Evolutionary conservation across 2,888 invertebrate genomes (phyloP).

Genomic region (Terebella lapidaria): DNA sequence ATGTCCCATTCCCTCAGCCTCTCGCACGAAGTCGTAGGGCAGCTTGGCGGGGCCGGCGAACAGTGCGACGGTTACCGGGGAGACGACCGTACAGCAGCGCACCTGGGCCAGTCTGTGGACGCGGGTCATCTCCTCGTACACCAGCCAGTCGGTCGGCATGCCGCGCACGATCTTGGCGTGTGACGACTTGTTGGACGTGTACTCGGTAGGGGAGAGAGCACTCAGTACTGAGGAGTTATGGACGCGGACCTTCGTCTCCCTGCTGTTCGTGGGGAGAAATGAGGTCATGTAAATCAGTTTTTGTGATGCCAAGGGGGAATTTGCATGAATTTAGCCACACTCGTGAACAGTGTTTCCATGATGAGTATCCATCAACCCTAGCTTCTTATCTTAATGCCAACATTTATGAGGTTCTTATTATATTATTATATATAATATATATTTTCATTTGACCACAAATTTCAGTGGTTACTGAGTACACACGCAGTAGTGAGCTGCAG

Average conservation of each 20-base stretch:
- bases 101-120: conserved; percentile 60
- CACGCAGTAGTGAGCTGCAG: conserved; percentile 30
- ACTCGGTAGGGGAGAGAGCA: conserved; percentile 34
- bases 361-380: too few relatives aligned
- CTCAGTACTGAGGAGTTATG: conserved; percentile 63
- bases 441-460: too few relatives aligned
- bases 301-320: too few relatives aligned
- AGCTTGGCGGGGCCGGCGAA: conserved; percentile 69
- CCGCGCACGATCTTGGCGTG: conserved; percentile 28
- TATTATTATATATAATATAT: too few relatives aligned
- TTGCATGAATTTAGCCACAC: too few relatives aligned
- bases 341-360: too few relatives aligned
- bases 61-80: conserved; percentile 74
- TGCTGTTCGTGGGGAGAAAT: conserved; percentile 51
- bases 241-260: conserved; percentile 63
- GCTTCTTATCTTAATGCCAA: too few relatives aligned
- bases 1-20: conserved; percentile 32
- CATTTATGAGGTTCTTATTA: too few relatives aligned
- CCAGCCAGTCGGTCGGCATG: conserved; percentile 75
- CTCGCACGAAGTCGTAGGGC: conserved; percentile 53
- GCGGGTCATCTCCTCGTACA: conserved; percentile 80
- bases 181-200: conserved; percentile 8
- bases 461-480: too few relatives aligned
- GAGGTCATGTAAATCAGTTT: too few relatives aligned
- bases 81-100: conserved; percentile 71